Evolutionary conservation across 2,888 invertebrate genomes (phyloP).

Genomic region (Acanthacorydalis orientalis): DNA sequence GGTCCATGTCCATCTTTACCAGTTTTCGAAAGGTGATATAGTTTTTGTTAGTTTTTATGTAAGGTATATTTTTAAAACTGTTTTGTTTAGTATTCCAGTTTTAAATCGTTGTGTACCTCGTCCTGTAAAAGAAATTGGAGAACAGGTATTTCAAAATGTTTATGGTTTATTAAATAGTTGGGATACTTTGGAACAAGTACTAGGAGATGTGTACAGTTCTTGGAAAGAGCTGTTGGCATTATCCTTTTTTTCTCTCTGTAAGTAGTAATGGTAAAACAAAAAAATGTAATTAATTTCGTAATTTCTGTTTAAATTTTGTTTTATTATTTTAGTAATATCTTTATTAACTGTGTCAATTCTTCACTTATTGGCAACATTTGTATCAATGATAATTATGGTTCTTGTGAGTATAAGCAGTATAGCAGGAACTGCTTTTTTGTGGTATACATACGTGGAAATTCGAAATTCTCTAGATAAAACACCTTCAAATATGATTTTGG

Average conservation of each 20-base stretch:
- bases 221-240: slow-evolving; percentile 75
- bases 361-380: slow-evolving; percentile 64
- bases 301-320: slow-evolving; percentile 2
- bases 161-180: slow-evolving; percentile 73
- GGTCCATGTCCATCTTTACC: slow-evolving; percentile 71
- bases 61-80: not conserved
- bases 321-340: slow-evolving; percentile 52
- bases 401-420: slow-evolving; percentile 59
- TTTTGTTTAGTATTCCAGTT: slow-evolving; percentile 44
- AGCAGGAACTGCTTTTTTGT: slow-evolving; percentile 61
- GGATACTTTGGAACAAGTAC: slow-evolving; percentile 75
- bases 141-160: slow-evolving; percentile 48
- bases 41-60: not conserved
- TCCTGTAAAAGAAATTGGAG: slow-evolving; percentile 44
- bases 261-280: slow-evolving; percentile 18
- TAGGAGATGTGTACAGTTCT: slow-evolving; percentile 74
- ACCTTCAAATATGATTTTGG: slow-evolving; percentile 32
- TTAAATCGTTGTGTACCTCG: slow-evolving; percentile 79
- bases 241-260: slow-evolving; percentile 67
- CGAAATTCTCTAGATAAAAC: slow-evolving; percentile 42
- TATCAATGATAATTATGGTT: slow-evolving; percentile 78
- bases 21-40: slow-evolving; percentile 47
- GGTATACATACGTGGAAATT: slow-evolving; percentile 78
- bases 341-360: slow-evolving; percentile 68
- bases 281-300: not conserved